Conservation (phyloP, 2,797 vertebrate species). For the Melanotaenia maccullochi region DNA sequence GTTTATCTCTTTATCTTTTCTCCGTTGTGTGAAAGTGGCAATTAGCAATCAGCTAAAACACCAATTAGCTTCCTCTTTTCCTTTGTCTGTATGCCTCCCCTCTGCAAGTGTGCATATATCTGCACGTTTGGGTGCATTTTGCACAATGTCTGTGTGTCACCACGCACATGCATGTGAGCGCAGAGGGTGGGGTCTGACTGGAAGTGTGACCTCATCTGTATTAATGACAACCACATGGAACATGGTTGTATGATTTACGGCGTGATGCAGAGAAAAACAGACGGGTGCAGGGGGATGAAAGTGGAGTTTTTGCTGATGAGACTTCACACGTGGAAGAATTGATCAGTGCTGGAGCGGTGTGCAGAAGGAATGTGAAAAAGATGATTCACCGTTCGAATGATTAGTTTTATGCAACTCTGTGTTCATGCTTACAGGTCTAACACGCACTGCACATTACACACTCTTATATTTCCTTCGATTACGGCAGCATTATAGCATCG, state of each 20-base stretch:
- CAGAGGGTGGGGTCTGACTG: conserved; percentile 60
- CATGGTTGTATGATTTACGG: conserved; percentile 60
- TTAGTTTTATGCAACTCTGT: neutral
- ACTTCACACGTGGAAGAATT: conserved; percentile 17
- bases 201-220: conserved; percentile 74
- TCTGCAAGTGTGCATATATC: neutral
- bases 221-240: conserved; percentile 75
- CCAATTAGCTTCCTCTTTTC: conserved; percentile 69
- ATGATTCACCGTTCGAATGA: neutral
- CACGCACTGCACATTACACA: no score
- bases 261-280: conserved; percentile 33
- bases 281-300: conserved; percentile 46
- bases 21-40: conserved; percentile 72
- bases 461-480: no score
- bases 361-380: neutral
- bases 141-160: neutral
- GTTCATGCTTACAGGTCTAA: no score
- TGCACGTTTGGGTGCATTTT: neutral
- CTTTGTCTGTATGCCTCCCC: conserved; percentile 22
- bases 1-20: conserved; percentile 25
- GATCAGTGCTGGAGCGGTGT: conserved; percentile 15
- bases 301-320: conserved; percentile 50
- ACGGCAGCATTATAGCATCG: no score
- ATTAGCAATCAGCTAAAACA: conserved; percentile 83
- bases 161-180: conserved; percentile 25